These are phyloP conservation scores for Aphodius sticticus DNA, from an alignment of 2,888 invertebrate species.

Conservation along the genomic window DNA sequence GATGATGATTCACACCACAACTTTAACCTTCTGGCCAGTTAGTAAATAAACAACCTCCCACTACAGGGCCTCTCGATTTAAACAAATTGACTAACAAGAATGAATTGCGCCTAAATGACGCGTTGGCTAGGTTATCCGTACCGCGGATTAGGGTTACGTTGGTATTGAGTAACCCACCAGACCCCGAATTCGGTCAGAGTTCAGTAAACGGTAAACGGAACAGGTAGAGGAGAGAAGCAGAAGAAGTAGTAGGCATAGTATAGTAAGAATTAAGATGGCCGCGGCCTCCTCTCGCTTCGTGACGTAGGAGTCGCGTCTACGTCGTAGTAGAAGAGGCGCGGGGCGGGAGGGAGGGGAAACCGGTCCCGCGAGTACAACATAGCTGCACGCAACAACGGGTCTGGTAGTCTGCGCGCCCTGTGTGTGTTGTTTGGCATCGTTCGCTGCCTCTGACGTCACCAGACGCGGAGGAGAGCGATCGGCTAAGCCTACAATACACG, in stretches of 20 bases:
- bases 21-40: background rate
- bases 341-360: conserved; percentile 30
- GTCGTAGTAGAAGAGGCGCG: conserved; percentile 25
- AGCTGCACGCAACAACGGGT: conserved; percentile 38
- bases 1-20: background rate
- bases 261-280: conserved; percentile 12
- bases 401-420: conserved; percentile 33
- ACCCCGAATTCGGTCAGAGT: background rate
- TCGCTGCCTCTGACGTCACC: conserved; percentile 16
- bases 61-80: background rate
- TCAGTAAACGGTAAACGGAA: background rate
- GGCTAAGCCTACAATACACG: background rate
- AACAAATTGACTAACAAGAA: background rate
- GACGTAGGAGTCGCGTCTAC: conserved; percentile 36
- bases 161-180: background rate
- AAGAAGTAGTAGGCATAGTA: background rate
- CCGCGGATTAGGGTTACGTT: background rate
- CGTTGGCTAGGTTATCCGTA: too few species aligned
- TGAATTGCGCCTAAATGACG: too few species aligned
- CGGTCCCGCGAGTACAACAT: conserved; percentile 42
- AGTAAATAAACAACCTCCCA: background rate
- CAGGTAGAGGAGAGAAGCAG: background rate
- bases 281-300: conserved; percentile 27
- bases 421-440: background rate
- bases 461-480: conserved; percentile 18